phyloP scores from a whole-genome alignment of 2,888 invertebrate species.

The Caenorhabditis sp. region DNA sequence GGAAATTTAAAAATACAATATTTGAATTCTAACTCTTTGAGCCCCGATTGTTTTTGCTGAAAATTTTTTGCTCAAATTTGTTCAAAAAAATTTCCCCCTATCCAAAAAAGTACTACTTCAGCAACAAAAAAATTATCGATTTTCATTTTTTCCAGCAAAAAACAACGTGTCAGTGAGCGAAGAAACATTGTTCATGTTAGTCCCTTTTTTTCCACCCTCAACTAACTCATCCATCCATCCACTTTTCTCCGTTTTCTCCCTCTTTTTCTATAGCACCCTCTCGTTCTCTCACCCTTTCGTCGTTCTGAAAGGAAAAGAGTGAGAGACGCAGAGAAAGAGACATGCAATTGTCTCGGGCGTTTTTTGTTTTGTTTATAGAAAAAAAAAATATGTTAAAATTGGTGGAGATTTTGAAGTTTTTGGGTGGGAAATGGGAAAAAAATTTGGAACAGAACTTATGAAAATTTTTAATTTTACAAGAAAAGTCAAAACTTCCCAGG shows the following conservation, averaged over 20 bases:
- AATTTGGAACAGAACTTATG: no score
- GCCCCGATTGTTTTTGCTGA: no score
- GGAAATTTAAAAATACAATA: no score
- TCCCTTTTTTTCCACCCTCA: not conserved
- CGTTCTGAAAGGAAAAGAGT: not conserved
- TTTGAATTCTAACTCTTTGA: no score
- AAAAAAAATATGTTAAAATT: not conserved
- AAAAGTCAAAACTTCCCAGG: no score
- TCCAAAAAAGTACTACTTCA: no score
- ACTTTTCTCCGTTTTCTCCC: not conserved
- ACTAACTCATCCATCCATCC: conserved; percentile 1
- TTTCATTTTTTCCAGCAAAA: not conserved
- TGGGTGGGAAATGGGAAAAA: no score
- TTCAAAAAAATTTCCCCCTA: no score
- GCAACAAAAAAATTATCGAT: not conserved
- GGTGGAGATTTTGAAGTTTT: no score
- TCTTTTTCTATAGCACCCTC: not conserved
- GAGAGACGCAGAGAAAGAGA: conserved; percentile 16
- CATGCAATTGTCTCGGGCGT: not conserved
- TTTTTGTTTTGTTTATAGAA: not conserved
- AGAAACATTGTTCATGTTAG: not conserved
- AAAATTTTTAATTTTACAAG: no score
- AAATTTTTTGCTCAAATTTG: no score
- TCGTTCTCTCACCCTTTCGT: not conserved
- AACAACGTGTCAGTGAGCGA: not conserved